Percentiles rank a stretch among this genome's conserved stretches.
Evolutionary conservation across 2,797 vertebrate species (phyloP).

Genomic region (Halcyon leucocephala): DNA sequence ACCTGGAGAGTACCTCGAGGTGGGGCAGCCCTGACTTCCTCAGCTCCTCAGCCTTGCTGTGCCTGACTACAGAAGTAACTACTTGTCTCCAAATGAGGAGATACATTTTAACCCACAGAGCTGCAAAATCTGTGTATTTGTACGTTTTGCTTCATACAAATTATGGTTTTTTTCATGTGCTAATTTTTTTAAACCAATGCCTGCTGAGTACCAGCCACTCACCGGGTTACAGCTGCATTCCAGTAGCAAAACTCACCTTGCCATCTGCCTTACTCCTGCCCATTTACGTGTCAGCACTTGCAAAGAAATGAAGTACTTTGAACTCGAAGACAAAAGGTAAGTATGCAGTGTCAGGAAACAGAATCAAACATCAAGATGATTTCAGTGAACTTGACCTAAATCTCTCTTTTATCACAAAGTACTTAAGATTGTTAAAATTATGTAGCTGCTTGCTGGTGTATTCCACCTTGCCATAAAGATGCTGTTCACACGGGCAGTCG

Average conservation of each 20-base stretch:
- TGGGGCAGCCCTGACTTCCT: not conserved
- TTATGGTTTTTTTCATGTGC: accelerated
- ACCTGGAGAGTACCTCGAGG: not conserved
- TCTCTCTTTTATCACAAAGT: not conserved
- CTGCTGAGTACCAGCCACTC: not conserved
- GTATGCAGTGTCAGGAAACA: not conserved
- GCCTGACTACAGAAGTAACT: not conserved
- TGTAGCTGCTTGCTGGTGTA: not conserved
- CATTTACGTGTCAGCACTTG: not conserved
- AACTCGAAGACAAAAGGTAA: not conserved
- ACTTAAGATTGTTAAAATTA: not conserved
- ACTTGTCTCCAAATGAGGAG: not conserved
- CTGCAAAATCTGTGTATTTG: accelerated
- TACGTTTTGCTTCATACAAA: not conserved
- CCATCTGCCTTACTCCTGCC: not conserved
- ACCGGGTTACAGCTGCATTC: not conserved
- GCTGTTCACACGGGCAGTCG: not conserved
- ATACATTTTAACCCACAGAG: not conserved
- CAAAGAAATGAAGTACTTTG: not conserved
- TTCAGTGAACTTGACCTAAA: not conserved
- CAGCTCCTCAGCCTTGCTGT: not conserved
- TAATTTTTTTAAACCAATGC: accelerated
- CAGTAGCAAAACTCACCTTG: not conserved
- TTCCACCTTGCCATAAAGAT: not conserved
- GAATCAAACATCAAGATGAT: not conserved